phyloP scores from a whole-genome alignment of 2,888 invertebrate species.

The Caenorhabditis japonica region DNA sequence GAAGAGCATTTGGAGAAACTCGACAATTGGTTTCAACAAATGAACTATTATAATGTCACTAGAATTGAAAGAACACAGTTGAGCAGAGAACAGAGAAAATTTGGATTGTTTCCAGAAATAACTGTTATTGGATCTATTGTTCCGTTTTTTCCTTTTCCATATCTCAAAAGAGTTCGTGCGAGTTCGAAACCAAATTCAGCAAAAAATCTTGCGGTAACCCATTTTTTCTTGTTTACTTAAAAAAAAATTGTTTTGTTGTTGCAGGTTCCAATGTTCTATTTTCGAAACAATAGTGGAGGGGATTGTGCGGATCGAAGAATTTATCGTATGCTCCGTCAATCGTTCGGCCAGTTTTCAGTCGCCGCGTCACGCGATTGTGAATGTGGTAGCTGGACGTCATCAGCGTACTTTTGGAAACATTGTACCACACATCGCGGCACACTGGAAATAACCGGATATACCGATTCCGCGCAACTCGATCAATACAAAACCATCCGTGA shows the following conservation, averaged over 20 bases:
- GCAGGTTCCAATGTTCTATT: slow-evolving; percentile 9
- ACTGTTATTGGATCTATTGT: slow-evolving; percentile 12
- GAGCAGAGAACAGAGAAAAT: neutral
- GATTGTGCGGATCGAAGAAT: slow-evolving; percentile 14
- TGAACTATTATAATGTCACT: slow-evolving; percentile 14
- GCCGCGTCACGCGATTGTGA: slow-evolving; percentile 16
- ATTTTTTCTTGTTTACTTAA: too few species aligned
- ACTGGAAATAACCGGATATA: slow-evolving; percentile 10
- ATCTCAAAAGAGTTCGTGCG: neutral
- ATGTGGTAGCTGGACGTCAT: slow-evolving; percentile 9
- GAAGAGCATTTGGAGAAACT: slow-evolving; percentile 20
- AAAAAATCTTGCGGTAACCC: too few species aligned
- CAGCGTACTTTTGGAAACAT: slow-evolving; percentile 10
- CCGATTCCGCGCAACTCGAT: neutral
- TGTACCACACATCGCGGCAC: slow-evolving; percentile 5
- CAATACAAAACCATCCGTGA: slow-evolving; percentile 4
- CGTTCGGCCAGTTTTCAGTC: slow-evolving; percentile 1
- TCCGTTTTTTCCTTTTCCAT: slow-evolving; percentile 16
- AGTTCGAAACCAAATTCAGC: neutral
- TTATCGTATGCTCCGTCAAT: neutral
- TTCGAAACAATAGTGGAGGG: slow-evolving; percentile 17
- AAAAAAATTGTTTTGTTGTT: too few species aligned
- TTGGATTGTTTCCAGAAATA: slow-evolving; percentile 16
- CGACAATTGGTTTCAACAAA: slow-evolving; percentile 10
- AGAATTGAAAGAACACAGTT: slow-evolving; percentile 14